A percentile compares a stretch with the other conserved stretches of the same genome.
These are phyloP conservation scores for Brachyopa scutellaris DNA, from an alignment of 2,888 invertebrate species.

Conservation along the genomic window DNA sequence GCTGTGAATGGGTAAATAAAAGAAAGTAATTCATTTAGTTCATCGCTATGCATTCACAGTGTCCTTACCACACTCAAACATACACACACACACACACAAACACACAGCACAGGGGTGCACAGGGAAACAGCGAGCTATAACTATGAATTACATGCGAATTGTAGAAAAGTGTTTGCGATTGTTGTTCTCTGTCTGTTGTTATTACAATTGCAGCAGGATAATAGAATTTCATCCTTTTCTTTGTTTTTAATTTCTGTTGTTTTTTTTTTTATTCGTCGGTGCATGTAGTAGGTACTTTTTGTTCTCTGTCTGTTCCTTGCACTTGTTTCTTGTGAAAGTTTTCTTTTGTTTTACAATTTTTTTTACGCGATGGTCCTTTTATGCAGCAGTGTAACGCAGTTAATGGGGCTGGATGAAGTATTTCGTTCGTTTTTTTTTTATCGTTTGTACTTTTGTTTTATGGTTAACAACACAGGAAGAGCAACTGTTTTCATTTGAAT, in stretches of 20 bases:
- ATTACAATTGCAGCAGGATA: constrained; percentile 69
- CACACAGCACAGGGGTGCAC: no score
- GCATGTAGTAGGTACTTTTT: neutral
- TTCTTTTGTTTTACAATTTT: constrained; percentile 20
- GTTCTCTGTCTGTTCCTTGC: neutral
- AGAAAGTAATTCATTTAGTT: constrained; percentile 68
- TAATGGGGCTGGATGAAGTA: constrained; percentile 23
- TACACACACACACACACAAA: neutral
- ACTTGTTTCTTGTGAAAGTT: constrained; percentile 2
- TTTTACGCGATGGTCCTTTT: constrained; percentile 8
- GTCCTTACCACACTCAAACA: neutral
- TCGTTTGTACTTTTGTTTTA: constrained; percentile 26
- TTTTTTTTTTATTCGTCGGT: neutral
- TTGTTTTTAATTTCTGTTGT: constrained; percentile 31
- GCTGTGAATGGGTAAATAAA: constrained; percentile 42
- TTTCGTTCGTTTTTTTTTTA: constrained; percentile 27
- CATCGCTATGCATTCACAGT: constrained; percentile 23
- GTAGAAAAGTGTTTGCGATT: constrained; percentile 67
- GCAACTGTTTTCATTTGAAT: constrained; percentile 51
- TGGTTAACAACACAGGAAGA: constrained; percentile 29
- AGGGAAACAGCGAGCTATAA: neutral
- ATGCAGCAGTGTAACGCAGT: neutral
- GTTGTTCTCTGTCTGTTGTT: constrained; percentile 66
- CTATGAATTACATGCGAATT: constrained; percentile 64
- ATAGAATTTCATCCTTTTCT: constrained; percentile 66